These are phyloP conservation scores for Drosophila neotestacea DNA, from an alignment of 2,888 invertebrate genomes.

Conservation along the genomic window DNA sequence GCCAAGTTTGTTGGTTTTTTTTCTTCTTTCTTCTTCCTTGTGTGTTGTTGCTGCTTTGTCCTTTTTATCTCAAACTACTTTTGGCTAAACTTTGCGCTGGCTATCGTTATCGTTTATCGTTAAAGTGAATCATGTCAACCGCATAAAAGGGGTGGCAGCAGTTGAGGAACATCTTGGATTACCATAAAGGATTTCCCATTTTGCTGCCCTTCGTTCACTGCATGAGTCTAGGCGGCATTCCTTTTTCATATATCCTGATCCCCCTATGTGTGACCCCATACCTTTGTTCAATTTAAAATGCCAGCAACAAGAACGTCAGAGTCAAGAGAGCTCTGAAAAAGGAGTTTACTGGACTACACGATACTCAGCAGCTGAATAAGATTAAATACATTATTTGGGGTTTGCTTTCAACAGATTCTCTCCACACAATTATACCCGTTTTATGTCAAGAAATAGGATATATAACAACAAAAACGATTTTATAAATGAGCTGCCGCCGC, in stretches of 20 bases:
- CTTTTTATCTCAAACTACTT: constrained; percentile 48
- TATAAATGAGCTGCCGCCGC: constrained; percentile 64
- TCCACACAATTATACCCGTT: constrained; percentile 1
- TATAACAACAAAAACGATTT: constrained; percentile 43
- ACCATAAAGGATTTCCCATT: constrained; percentile 73
- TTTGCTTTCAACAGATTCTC: neutral
- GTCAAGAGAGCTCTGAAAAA: neutral
- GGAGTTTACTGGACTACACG: neutral
- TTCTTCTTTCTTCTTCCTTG: neutral
- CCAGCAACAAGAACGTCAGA: constrained; percentile 38
- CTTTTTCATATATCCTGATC: constrained; percentile 70
- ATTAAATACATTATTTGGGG: neutral
- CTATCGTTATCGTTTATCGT: constrained; percentile 81
- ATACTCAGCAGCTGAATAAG: constrained; percentile 3
- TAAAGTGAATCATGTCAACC: constrained; percentile 83
- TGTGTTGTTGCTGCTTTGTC: constrained; percentile 25
- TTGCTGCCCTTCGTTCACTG: constrained; percentile 35
- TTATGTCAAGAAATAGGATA: constrained; percentile 16
- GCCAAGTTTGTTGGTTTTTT: constrained; percentile 54
- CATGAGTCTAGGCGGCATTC: constrained; percentile 63
- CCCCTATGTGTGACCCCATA: constrained; percentile 42
- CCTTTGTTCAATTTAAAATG: constrained; percentile 65
- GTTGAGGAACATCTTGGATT: constrained; percentile 72
- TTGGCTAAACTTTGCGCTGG: constrained; percentile 57
- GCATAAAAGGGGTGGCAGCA: constrained; percentile 61